A percentile compares a stretch with the other conserved stretches of the same genome.
phyloP scores from a whole-genome alignment of 2,797 vertebrate species.

The Centroberyx gerrardi region DNA sequence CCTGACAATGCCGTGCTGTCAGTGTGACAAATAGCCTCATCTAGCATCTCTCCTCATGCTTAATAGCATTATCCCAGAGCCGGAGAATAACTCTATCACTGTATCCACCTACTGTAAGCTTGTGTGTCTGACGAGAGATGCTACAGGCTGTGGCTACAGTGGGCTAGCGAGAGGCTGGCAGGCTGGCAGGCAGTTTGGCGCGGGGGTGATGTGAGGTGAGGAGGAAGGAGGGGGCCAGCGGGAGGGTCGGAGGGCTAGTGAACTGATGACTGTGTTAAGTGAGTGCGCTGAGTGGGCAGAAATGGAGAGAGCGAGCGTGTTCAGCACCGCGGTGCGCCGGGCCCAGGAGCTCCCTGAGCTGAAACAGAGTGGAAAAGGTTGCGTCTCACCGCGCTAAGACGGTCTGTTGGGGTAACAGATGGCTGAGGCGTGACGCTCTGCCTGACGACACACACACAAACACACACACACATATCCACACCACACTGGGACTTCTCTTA shows the following conservation, averaged over 20 bases:
- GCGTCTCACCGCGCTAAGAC: conserved; percentile 25
- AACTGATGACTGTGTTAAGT: conserved; percentile 76
- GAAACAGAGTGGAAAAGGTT: conserved; percentile 15
- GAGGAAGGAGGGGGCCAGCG: conserved; percentile 29
- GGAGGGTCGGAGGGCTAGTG: conserved; percentile 56
- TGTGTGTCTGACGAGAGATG: conserved; percentile 40
- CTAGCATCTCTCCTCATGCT: conserved; percentile 79
- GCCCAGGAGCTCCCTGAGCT: conserved; percentile 38
- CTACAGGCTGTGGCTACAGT: conserved; percentile 39
- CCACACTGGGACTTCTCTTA: conserved; percentile 69
- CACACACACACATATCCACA: conserved; percentile 25
- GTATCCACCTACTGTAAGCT: conserved; percentile 71
- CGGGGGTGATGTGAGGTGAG: conserved; percentile 62
- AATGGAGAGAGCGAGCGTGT: conserved; percentile 34
- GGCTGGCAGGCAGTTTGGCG: conserved; percentile 36
- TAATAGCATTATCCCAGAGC: conserved; percentile 83
- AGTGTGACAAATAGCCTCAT: conserved; percentile 84
- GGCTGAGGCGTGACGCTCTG: conserved; percentile 15
- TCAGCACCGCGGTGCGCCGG: conserved; percentile 40
- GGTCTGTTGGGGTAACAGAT: conserved; percentile 36
- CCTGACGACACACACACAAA: not conserved
- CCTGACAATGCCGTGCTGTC: conserved; percentile 84
- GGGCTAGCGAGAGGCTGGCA: conserved; percentile 29
- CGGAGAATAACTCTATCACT: conserved; percentile 81
- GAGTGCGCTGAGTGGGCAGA: conserved; percentile 65